Evolutionary conservation across 2,113 vertebrate species (phyloP), one percentile per base, ranked within the genome.

Genomic region (Chloropsis cyanopogon): DNA sequence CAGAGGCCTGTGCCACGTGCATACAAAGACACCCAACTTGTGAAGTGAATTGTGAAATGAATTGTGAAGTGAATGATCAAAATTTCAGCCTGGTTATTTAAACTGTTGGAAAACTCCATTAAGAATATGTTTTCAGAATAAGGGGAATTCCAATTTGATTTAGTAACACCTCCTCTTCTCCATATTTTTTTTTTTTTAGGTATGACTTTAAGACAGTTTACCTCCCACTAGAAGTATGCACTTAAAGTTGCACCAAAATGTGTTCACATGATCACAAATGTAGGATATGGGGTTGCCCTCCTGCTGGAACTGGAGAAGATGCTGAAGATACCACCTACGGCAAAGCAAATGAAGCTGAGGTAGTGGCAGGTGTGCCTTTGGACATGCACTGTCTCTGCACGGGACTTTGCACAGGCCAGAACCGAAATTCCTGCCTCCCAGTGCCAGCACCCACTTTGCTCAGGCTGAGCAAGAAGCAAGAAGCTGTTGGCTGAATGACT

Each of bases 181-280:
- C 2, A 2, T 29, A 4, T 24, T 14, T 11, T 35, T 39, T 37
- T 37, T 37, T 81, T 50, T 82, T 82, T 52, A 54, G 11, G 5
- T 57, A 70, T 12, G 13, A 42, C 14, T 68, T 73, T 29, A 49
- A 61, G 44, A 35, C 14, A 57, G 11, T 72, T 81, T 86, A 39
- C 18, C 11, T 61, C 16, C 49, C 28, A 26, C 29, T 56, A 26
- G n/a, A 86, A 75, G 4, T 26, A 29, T 8, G 4, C 37, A 37
- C 37, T 10, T 37, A 37, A 37, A 37, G 37, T 37, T 37, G 37
- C 37, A 53, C 15, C 15, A 33, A 87, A 69, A 72, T 31, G 9
- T 65, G 23, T 41, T 82, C n/a, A 39, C 37, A 21, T 0, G 2
- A 63, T 50, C 31, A 21, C 25, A 79, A 49, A 18, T 0, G 0